Conservation (phyloP, 2,888 invertebrate species). For the Litoditis marina region DNA sequence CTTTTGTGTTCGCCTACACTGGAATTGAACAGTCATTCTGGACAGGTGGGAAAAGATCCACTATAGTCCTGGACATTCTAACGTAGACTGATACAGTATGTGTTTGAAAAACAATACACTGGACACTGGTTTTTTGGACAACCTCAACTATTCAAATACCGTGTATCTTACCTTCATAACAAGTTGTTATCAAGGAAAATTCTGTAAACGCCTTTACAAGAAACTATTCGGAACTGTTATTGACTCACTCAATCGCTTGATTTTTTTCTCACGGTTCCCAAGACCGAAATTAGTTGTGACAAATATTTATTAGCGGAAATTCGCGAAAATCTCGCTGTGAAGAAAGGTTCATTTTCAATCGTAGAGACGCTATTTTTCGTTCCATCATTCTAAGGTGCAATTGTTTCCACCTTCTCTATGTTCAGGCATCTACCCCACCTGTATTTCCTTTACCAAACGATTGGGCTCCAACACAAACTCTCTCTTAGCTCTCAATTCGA, state of each 20-base stretch:
- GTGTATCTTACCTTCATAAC: too few relatives aligned
- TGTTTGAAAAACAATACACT: background rate
- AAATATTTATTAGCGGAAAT: too few relatives aligned
- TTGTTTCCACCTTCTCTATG: background rate
- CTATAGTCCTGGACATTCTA: background rate
- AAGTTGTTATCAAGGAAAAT: too few relatives aligned
- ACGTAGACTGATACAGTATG: background rate
- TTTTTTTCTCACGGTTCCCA: too few relatives aligned
- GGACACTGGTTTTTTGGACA: background rate
- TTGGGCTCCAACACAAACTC: conserved; percentile 65
- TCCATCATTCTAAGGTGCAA: background rate
- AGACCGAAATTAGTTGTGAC: too few relatives aligned
- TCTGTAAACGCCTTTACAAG: too few relatives aligned
- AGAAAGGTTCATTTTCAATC: too few relatives aligned
- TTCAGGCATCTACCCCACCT: conserved; percentile 83
- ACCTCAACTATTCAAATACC: background rate
- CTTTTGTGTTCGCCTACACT: conserved; percentile 43
- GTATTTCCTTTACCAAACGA: conserved; percentile 79
- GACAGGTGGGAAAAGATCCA: too few relatives aligned
- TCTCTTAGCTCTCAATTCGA: conserved; percentile 85
- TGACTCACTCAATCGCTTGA: too few relatives aligned
- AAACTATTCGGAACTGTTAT: too few relatives aligned
- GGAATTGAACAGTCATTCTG: conserved; percentile 46
- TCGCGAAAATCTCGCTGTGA: too few relatives aligned
- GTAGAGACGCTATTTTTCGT: background rate